A percentile compares a stretch with the other conserved stretches of the same genome.
Evolutionary conservation across 2,888 invertebrate species (phyloP).

Genomic region (Villa cingulata): DNA sequence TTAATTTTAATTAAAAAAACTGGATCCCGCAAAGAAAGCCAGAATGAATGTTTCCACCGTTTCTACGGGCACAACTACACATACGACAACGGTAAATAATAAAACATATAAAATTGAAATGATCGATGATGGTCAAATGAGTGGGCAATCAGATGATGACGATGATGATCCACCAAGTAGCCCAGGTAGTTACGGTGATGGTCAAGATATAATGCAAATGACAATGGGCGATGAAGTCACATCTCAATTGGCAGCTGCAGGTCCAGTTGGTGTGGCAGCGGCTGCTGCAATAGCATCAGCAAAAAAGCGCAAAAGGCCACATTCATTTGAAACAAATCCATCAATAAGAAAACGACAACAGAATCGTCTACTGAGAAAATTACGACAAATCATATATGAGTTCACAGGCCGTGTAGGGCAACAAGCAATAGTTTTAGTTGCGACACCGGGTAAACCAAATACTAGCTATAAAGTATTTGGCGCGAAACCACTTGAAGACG

Average conservation of each 20-base stretch:
- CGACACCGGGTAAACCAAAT: conserved; percentile 91
- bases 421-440: conserved; percentile 90
- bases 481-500: conserved; percentile 92
- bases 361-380: conserved; percentile 75
- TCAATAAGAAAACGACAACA: conserved; percentile 92
- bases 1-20: too few species aligned
- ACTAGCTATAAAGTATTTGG: conserved; percentile 94
- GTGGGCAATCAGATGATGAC: conserved; percentile 60
- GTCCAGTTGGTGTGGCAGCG: conserved; percentile 93
- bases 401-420: conserved; percentile 95
- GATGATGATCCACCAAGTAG: conserved; percentile 77
- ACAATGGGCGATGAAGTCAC: conserved; percentile 89
- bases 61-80: conserved; percentile 26
- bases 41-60: conserved; percentile 32
- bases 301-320: conserved; percentile 87
- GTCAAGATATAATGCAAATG: conserved; percentile 67
- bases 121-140: conserved; percentile 47
- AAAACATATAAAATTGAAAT: conserved; percentile 56
- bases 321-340: conserved; percentile 94
- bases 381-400: conserved; percentile 89
- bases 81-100: conserved; percentile 17
- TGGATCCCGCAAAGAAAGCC: too few species aligned
- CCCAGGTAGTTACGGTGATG: conserved; percentile 63
- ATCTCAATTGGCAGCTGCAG: conserved; percentile 90
- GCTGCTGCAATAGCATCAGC: conserved; percentile 93